A percentile compares a stretch with the other conserved stretches of the same genome.
phyloP scores from a whole-genome alignment of 37 sponge, comb jelly and placozoan genomes.

The Chondrosia reniformis region DNA sequence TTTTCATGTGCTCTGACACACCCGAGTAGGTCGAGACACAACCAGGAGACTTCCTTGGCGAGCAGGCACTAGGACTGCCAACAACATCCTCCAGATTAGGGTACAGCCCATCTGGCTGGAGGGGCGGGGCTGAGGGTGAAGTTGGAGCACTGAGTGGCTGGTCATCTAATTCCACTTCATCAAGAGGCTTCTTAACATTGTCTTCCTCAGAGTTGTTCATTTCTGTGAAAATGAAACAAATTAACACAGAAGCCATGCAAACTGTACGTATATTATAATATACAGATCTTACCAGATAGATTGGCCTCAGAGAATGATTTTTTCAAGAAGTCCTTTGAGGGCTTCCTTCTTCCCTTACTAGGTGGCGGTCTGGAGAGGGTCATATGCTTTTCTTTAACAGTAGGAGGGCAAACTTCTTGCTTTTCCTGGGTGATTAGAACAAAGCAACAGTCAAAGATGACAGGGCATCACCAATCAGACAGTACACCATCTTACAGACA shows the following conservation, averaged over 20 bases:
- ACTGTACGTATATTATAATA: too few species aligned
- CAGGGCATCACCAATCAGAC: too few species aligned
- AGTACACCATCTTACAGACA: too few species aligned
- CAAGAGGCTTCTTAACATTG: background rate
- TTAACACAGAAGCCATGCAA: too few species aligned
- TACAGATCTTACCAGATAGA: background rate
- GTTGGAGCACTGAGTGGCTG: slow-evolving; percentile 20
- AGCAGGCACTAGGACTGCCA: background rate
- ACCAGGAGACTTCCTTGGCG: background rate
- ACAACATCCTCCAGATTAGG: background rate
- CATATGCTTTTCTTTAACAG: too few species aligned
- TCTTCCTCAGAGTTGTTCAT: too few species aligned
- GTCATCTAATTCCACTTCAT: background rate
- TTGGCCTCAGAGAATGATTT: slow-evolving; percentile 12
- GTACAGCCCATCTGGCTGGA: slow-evolving; percentile 10
- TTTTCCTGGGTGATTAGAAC: too few species aligned
- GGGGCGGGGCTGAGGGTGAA: slow-evolving; percentile 15
- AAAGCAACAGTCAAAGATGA: too few species aligned
- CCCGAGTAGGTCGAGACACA: background rate
- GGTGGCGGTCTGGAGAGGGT: background rate
- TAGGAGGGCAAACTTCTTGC: too few species aligned
- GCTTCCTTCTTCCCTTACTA: background rate
- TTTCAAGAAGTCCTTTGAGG: background rate
- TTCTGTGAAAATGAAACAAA: too few species aligned
- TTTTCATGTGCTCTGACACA: background rate